A percentile compares a stretch with the other conserved stretches of the same genome.
phyloP scores from a whole-genome alignment of 1,140 invertebrate species.

The Marisa cornuarietis region DNA sequence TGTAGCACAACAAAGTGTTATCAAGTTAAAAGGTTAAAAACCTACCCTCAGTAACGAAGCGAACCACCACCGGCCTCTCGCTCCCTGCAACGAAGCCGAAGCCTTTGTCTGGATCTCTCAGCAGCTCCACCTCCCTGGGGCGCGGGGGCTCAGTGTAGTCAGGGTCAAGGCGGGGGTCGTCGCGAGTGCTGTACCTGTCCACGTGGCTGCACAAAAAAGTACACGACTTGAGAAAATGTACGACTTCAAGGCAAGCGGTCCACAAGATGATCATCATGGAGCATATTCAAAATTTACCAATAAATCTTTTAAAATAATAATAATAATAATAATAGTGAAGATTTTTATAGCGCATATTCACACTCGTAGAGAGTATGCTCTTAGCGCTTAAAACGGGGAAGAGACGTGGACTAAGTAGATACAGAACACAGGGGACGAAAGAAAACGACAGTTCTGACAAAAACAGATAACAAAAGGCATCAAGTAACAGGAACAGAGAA shows the following conservation, averaged over 20 bases:
- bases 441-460: too few species aligned
- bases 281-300: not conserved
- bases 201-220: conserved; percentile 77
- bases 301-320: not conserved
- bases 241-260: not conserved
- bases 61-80: conserved; percentile 88
- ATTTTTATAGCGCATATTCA: too few species aligned
- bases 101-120: conserved; percentile 77
- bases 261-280: not conserved
- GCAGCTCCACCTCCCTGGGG: conserved; percentile 78
- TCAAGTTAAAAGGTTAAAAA: not conserved
- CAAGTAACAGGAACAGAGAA: too few species aligned
- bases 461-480: too few species aligned
- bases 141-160: conserved; percentile 73
- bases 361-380: too few species aligned
- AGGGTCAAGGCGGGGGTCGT: conserved; percentile 76
- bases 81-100: conserved; percentile 95
- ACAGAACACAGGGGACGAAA: too few species aligned
- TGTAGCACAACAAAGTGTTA: not conserved
- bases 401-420: too few species aligned
- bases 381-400: too few species aligned
- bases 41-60: conserved; percentile 73
- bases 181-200: conserved; percentile 89
- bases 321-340: too few species aligned
- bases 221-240: not conserved